Conservation (phyloP, 2,888 invertebrate genomes). For the Cheilosia impressa region DNA sequence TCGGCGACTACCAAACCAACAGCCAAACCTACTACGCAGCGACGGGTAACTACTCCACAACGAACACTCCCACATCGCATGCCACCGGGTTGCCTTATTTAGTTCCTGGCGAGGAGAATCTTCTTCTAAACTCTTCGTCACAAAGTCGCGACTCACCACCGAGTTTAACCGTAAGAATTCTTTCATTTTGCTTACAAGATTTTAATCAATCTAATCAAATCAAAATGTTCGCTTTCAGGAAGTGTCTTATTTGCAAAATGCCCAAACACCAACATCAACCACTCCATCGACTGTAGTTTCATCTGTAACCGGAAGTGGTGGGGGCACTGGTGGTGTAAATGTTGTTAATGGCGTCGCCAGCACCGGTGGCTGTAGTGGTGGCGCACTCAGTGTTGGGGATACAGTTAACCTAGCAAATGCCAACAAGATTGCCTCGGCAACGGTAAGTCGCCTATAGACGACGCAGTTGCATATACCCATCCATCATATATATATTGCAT, state of each 20-base stretch:
- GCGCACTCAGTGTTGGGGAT: conserved; percentile 77
- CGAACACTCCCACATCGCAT: conserved; percentile 82
- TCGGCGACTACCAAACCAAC: conserved; percentile 86
- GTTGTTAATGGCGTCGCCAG: conserved; percentile 46
- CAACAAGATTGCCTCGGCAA: conserved; percentile 93
- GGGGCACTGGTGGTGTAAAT: conserved; percentile 84
- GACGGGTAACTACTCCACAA: conserved; percentile 85
- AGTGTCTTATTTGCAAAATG: conserved; percentile 83
- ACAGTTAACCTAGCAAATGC: conserved; percentile 80
- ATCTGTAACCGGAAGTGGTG: conserved; percentile 85
- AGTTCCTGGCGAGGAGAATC: conserved; percentile 88
- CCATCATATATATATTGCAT: conserved; percentile 7
- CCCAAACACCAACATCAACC: conserved; percentile 85
- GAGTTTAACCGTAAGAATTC: conserved; percentile 87
- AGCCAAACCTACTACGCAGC: conserved; percentile 87
- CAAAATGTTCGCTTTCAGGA: conserved; percentile 78
- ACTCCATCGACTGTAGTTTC: conserved; percentile 84
- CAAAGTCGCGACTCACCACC: conserved; percentile 87
- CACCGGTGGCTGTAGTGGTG: conserved; percentile 78
- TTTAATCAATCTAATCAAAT: conserved; percentile 14
- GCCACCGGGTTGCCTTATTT: conserved; percentile 86
- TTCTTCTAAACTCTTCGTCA: conserved; percentile 85
- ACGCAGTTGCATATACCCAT: conserved; percentile 24
- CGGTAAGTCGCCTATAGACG: conserved; percentile 87
- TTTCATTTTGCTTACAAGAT: background rate